Evolutionary conservation across 2,797 vertebrate species (phyloP).

Genomic region (Hydrocynus forskahlii): DNA sequence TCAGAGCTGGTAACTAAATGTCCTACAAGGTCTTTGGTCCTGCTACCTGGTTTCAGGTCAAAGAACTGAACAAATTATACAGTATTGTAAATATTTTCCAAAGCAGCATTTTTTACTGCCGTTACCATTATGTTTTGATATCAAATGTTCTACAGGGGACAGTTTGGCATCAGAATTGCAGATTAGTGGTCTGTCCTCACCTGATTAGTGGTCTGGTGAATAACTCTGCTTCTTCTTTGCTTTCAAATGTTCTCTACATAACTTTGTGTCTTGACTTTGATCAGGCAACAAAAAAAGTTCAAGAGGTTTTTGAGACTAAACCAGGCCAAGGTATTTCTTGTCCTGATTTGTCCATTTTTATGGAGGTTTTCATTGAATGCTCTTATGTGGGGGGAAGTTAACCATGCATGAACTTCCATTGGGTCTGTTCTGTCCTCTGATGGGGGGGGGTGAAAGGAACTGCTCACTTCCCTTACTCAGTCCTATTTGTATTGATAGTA

Average conservation of each 20-base stretch:
- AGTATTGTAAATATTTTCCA: not conserved
- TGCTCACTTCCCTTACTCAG: not conserved
- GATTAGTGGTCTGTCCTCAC: conserved; percentile 16
- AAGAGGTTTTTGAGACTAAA: not conserved
- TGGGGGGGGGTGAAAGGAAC: not conserved
- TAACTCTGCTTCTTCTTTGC: not conserved
- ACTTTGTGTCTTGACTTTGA: not conserved
- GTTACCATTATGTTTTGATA: not conserved
- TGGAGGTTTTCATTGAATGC: not conserved
- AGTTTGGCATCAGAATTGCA: not conserved
- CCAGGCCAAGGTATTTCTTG: not conserved
- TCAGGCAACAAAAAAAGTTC: not conserved
- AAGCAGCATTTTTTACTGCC: not conserved
- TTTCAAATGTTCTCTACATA: not conserved
- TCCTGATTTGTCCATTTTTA: not conserved
- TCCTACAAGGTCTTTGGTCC: conserved; percentile 53
- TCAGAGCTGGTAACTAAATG: conserved; percentile 48
- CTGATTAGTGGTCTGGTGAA: conserved; percentile 12
- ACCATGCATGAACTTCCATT: not conserved
- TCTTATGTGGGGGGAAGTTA: not conserved
- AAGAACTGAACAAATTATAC: not conserved
- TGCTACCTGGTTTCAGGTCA: conserved; percentile 60
- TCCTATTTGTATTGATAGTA: not conserved
- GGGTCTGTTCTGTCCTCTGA: not conserved
- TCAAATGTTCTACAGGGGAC: not conserved